Evolutionary conservation across 2,888 invertebrate genomes (phyloP), one percentile per base, ranked within the genome.

Genomic region (Dasypogon diadema): DNA sequence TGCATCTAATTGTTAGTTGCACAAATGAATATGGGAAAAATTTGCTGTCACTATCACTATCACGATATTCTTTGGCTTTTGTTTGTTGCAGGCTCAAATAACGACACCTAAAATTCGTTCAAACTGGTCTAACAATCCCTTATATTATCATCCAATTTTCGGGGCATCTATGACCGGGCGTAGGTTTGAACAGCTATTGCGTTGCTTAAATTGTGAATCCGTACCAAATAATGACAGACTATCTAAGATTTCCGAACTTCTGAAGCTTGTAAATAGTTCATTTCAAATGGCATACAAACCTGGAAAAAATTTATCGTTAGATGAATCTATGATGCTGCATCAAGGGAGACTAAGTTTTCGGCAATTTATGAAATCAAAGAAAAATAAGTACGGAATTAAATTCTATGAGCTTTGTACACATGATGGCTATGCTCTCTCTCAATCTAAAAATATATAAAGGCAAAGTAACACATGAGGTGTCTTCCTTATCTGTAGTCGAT

Each of bases 261-360:
- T 63, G 42, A 42, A 63, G 42, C 37, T 48, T 68, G 48, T 68
- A 26, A 48, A 48, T 68, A 68, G 48, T 68, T 68, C 68, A 68
- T 48, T 68, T 68, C 68, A 68, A 68, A 68, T 30, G 22, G 63
- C 63, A 58, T 58, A 58, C 34, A 63, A 63, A 63, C 48, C 51
- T 48, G 68, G 48, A 51, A 68, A 68, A 68, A 51, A 68, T 51
- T 18, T 68, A 68, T 68, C 68, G 48, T 68, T 68, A 51, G 68
- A 68, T 68, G 48, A 68, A 26, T 68, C 51, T 24, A 51, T 68
- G 30, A n/a, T n/a, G n/a, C n/a, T n/a, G n/a, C 24, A 65, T 65
- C 65, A 48, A 18, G 65, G 65, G 46, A 65, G 65, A 65, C 48
- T 65, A 65, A 65, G 46, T 51, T 70, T 51, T 51, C 30, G 48